phyloP scores from a whole-genome alignment of 2,113 vertebrate species.

The Vulpes lagopus region DNA sequence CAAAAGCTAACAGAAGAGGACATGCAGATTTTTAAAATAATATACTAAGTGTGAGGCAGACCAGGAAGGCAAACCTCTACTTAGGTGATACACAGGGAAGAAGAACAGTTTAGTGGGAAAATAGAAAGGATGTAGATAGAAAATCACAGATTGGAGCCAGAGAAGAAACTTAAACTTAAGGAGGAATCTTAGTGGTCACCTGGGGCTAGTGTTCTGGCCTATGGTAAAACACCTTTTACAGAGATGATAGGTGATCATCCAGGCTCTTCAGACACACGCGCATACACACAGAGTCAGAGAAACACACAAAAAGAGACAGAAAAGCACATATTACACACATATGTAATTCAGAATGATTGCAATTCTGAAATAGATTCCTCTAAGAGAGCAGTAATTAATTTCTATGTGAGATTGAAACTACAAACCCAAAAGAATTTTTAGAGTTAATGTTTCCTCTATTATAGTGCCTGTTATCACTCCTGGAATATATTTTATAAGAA shows the following conservation, averaged over 20 bases:
- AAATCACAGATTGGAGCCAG: not conserved
- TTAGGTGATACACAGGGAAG: not conserved
- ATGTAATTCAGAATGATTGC: not conserved
- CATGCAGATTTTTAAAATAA: constrained; percentile 57
- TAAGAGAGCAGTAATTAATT: not conserved
- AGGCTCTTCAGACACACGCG: not conserved
- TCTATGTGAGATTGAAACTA: not conserved
- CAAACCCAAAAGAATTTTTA: not conserved
- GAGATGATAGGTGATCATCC: not conserved
- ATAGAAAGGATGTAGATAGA: not conserved
- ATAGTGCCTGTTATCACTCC: not conserved
- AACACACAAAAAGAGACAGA: not conserved
- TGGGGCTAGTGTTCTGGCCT: not conserved
- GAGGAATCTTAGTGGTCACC: not conserved
- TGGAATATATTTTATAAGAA: not conserved
- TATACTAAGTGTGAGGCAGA: not conserved
- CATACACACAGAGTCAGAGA: not conserved
- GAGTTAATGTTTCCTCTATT: not conserved
- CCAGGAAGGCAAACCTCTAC: not conserved
- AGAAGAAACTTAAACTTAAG: not conserved
- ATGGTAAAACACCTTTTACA: not conserved
- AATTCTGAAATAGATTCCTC: constrained; percentile 4
- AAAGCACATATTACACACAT: not conserved
- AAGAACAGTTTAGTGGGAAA: not conserved
- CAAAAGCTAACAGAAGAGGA: not conserved